Percentiles rank a stretch among this genome's conserved stretches.
Evolutionary conservation across 2,113 vertebrate species (phyloP).

Genomic region (Gasterosteus nipponicus): DNA sequence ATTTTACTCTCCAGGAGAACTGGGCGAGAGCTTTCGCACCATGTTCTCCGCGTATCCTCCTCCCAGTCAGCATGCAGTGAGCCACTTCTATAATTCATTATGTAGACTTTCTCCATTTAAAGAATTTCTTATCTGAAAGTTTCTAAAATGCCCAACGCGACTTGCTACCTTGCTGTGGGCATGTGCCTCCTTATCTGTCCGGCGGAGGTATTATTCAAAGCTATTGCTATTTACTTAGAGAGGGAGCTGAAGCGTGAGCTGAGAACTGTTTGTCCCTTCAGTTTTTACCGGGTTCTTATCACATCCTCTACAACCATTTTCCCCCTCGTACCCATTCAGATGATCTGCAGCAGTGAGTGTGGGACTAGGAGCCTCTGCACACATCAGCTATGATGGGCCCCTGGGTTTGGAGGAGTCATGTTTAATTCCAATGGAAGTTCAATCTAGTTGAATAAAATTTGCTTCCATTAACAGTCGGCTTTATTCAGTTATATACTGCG

Average conservation of each 20-base stretch:
- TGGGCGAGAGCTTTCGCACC: background rate
- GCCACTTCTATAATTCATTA: background rate
- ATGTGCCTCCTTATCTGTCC: slow-evolving; percentile 8
- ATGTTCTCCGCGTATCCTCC: background rate
- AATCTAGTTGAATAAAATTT: background rate
- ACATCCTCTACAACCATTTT: slow-evolving; percentile 11
- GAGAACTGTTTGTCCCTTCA: slow-evolving; percentile 24
- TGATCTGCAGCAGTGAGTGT: background rate
- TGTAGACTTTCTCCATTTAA: background rate
- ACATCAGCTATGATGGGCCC: background rate
- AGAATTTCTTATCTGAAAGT: background rate
- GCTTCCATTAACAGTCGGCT: background rate
- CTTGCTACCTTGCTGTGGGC: slow-evolving; percentile 8
- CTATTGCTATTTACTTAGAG: slow-evolving; percentile 18
- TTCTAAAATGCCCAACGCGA: slow-evolving; percentile 15
- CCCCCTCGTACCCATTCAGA: slow-evolving; percentile 17
- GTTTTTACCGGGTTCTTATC: slow-evolving; percentile 38
- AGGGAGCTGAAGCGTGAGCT: slow-evolving; percentile 1
- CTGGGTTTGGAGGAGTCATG: background rate
- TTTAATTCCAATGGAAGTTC: background rate
- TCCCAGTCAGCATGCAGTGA: background rate
- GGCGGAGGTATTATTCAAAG: slow-evolving; percentile 28
- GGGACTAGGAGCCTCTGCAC: slow-evolving; percentile 2
- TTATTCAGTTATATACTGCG: background rate
- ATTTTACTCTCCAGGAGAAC: background rate